Base-by-base conservation (phyloP, 2,888 invertebrate genomes). In the Teleiodes luculella region DNA sequence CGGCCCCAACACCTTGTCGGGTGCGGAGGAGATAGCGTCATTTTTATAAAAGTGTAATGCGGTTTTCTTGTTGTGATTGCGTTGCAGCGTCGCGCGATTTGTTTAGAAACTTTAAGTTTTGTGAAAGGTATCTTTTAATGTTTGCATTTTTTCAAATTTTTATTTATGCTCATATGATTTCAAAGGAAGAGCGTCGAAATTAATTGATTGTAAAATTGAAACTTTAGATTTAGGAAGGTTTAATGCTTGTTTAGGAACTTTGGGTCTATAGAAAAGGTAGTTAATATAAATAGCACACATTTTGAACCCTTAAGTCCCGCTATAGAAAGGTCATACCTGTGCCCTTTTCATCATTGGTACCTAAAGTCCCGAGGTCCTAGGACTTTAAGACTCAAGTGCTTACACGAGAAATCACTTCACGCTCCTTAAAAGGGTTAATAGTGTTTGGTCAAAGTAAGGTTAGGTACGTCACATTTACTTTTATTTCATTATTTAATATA, bases 21-120 rank as follows among this genome's bases (percentile, higher is more conserved):
- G 79, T 76, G 67, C 67, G 68, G 69, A 64, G 63, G 63, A 65
- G 85, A 87, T 85, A 80, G 85, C 84, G 79, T 86, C 86, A 87
- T 87, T 86, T 87, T 86, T 86, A 86, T 87, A 80, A 88, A 86
- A 87, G 78, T 81, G 78, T 86, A 87, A 86, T 86, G 84, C 74
- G 78, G 77, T 82, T 84, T 79, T 69, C 77, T 78, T 80, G 82
- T 80, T 80, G 76, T 83, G 83, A 86, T 86, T 86, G 82, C 78
- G 66, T 54, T 56, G 57, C 59, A 46, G 55, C 51, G 53, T 55
- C 49, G 20, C 50, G 57, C 54, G 58, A 61, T 61, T 62, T 62
- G 57, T 60, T 60, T 61, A 28, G 35, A 48, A 35, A 35, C 16
- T 35, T 48, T 48, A 33, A 20, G 16, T 35, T 35, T 35, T 31